Evolutionary conservation across 37 sponge, comb jelly and placozoan species (phyloP).

Genomic region (Tethya wilhelma): DNA sequence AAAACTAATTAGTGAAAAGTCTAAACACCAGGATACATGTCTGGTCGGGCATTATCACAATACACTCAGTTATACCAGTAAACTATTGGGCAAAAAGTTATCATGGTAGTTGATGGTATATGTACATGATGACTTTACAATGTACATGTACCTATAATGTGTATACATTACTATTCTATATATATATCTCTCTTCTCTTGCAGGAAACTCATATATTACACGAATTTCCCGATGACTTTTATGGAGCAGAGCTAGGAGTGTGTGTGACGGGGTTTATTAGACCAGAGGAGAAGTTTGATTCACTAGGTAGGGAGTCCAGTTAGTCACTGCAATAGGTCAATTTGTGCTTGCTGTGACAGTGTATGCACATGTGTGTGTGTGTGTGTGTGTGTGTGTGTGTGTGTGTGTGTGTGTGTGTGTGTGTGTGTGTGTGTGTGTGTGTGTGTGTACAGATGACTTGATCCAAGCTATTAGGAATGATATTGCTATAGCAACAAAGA

Average conservation of each 20-base stretch:
- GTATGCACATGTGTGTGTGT: background rate
- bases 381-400: background rate
- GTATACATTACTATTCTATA: background rate
- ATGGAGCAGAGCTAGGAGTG: conserved; percentile 84
- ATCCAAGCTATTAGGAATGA: too few relatives aligned
- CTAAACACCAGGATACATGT: too few relatives aligned
- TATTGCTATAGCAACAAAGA: too few relatives aligned
- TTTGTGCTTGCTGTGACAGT: too few relatives aligned
- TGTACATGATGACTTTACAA: too few relatives aligned
- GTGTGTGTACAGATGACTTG: background rate
- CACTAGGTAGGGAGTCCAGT: too few relatives aligned
- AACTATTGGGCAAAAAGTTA: too few relatives aligned
- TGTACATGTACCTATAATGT: background rate
- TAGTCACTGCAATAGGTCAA: too few relatives aligned
- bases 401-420: conserved; percentile 20
- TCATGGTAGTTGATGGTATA: too few relatives aligned
- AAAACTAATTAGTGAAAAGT: too few relatives aligned
- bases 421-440: conserved; percentile 22
- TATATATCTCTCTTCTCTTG: background rate
- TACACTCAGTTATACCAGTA: too few relatives aligned
- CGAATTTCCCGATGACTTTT: conserved; percentile 86
- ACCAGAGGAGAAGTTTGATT: conserved; percentile 69
- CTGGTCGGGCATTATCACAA: too few relatives aligned
- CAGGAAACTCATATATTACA: conserved; percentile 93
- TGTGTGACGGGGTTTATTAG: conserved; percentile 81